These are phyloP conservation scores for Trichosurus vulpecula DNA, from an alignment of 2,797 vertebrate species.

Conservation along the genomic window DNA sequence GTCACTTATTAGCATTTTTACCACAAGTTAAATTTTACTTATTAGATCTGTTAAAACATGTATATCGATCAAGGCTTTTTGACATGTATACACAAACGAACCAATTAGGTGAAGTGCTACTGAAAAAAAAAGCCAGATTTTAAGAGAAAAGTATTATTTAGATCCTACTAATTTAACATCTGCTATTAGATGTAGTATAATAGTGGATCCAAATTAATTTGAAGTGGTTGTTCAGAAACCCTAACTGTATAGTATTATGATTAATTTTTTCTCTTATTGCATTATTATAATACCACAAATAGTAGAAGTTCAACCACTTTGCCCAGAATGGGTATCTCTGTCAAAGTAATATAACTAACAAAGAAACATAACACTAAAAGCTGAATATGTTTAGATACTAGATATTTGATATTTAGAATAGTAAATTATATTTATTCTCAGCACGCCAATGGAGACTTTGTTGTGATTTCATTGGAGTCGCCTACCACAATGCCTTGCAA, in stretches of 20 bases:
- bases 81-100: constrained; percentile 64
- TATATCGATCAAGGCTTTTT: constrained; percentile 54
- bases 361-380: constrained; percentile 48
- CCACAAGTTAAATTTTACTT: constrained; percentile 74
- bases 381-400: constrained; percentile 19
- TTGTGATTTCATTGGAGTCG: constrained; percentile 14
- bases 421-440: constrained; percentile 42
- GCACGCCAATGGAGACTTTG: constrained; percentile 18
- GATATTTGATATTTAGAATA: constrained; percentile 20
- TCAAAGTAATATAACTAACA: constrained; percentile 64
- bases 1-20: constrained; percentile 67
- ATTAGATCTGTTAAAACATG: constrained; percentile 70
- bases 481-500: too few relatives aligned
- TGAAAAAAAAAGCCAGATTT: constrained; percentile 61
- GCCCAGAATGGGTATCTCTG: constrained; percentile 36
- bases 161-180: constrained; percentile 74
- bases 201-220: constrained; percentile 56
- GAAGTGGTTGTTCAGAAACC: constrained; percentile 47
- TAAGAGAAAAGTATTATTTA: constrained; percentile 68
- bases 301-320: constrained; percentile 60
- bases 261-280: constrained; percentile 64
- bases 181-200: constrained; percentile 54
- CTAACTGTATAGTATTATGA: constrained; percentile 37
- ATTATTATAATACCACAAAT: constrained; percentile 48
- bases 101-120: constrained; percentile 74